Base-by-base conservation (phyloP, 2,888 invertebrate species). In the Caenorhabditis sp. region DNA sequence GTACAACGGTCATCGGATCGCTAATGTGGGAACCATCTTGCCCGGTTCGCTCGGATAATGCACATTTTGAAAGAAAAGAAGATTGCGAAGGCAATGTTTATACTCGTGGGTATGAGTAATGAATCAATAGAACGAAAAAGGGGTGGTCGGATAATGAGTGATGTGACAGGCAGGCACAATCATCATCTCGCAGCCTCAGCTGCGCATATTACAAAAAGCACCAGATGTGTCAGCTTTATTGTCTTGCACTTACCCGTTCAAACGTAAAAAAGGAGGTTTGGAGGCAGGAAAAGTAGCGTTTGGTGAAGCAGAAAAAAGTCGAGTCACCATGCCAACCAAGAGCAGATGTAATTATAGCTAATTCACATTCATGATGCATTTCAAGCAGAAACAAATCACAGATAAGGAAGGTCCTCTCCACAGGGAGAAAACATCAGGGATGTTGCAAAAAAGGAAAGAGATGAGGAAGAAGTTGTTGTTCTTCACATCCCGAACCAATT, bases 1-100 rank as follows among this genome's bases (percentile, higher is more conserved):
- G 63, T 59, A 65, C 68, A 59, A 37, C 59, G 70, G 70, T 70
- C 70, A 70, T 70, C 59, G 70, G 70, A 70, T 70, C 70, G 59
- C 59, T 70, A 59, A 59, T 70, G 70, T 70, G 70, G 70, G 70
- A 70, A 70, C 70, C 70, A 59, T 50, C 56, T 53, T 53, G 45
- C 56, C 22, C 5, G 6, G 39, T 2, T 30, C n/a, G 7, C 13
- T 13, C 22, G 56, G 58, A 68, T 68, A 68, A 58, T 59, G 70
- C 70, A 70, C 70, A 59, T 56, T 62, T 50, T 27, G 52, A 22
- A 50, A 39, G n/a, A 24, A 8, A 41, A 26, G 13, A 35, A 32
- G 20, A n/a, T n/a, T n/a, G n/a, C n/a, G 15, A 32, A 30, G 43
- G 61, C 53, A 17, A 45, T 70, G 70, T 70, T 70, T 59, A 53